Conservation (phyloP, 2,113 vertebrate genomes). For the Pavo muticus region DNA sequence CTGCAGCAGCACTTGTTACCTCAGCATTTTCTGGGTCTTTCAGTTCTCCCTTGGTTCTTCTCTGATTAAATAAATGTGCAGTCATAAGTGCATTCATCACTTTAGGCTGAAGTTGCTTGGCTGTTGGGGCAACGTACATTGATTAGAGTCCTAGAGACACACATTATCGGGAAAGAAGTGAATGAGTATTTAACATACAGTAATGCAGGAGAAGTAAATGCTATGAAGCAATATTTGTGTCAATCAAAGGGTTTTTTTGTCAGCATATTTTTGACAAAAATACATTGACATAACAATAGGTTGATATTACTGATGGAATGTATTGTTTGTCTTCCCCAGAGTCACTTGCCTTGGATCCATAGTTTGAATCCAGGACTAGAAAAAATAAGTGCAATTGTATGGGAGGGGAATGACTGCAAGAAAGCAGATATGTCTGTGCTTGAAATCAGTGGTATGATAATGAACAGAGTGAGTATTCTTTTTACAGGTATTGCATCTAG, state of each 20-base stretch:
- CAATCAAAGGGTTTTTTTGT: neutral
- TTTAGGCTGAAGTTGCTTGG: neutral
- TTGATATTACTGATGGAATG: neutral
- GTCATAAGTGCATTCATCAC: neutral
- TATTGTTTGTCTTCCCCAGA: slow-evolving; percentile 77
- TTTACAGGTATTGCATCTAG: neutral
- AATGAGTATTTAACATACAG: neutral
- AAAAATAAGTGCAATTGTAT: slow-evolving; percentile 97
- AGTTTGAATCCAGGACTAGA: slow-evolving; percentile 94
- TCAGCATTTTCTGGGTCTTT: neutral
- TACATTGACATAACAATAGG: neutral
- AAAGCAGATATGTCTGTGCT: slow-evolving; percentile 99
- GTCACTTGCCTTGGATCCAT: slow-evolving; percentile 95
- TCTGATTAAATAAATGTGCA: neutral
- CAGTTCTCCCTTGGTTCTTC: neutral
- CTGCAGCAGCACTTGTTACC: neutral
- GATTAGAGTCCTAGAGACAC: neutral
- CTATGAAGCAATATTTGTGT: neutral
- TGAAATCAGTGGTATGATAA: slow-evolving; percentile 99
- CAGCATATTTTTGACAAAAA: neutral
- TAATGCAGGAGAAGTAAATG: neutral
- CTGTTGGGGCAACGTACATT: neutral
- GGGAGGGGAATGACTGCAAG: slow-evolving; percentile 99
- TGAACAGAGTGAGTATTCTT: slow-evolving; percentile 91
- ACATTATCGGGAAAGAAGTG: neutral